Percentiles rank a stretch among this genome's conserved stretches.
Evolutionary conservation across 2,888 invertebrate genomes (phyloP).

Genomic region (Pomacea canaliculata): DNA sequence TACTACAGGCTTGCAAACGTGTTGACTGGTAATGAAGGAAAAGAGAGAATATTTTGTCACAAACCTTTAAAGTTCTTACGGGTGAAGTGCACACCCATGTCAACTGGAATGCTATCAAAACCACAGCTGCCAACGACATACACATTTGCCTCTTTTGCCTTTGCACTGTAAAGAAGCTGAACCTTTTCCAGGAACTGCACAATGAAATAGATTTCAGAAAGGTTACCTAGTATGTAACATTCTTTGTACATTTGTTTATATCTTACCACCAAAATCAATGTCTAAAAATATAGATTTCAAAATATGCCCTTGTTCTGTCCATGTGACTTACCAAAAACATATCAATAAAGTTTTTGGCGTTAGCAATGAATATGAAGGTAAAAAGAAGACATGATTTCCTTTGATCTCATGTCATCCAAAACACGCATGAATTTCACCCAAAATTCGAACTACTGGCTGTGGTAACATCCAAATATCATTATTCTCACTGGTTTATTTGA

Average conservation of each 20-base stretch:
- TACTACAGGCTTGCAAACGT: background rate
- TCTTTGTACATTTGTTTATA: background rate
- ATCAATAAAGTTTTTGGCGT: too few species aligned
- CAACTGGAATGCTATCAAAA: constrained; percentile 91
- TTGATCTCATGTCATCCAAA: too few species aligned
- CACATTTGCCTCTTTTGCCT: constrained; percentile 80
- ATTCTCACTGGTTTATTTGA: too few species aligned
- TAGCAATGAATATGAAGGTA: too few species aligned
- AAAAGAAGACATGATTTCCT: too few species aligned
- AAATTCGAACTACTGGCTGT: too few species aligned
- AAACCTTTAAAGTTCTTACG: constrained; percentile 61
- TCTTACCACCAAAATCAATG: background rate
- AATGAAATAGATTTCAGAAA: background rate
- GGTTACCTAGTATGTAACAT: background rate
- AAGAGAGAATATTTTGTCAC: background rate
- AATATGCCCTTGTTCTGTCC: too few species aligned
- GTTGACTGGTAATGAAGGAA: too few species aligned
- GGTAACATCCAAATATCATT: too few species aligned
- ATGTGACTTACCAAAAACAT: too few species aligned
- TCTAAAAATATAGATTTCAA: too few species aligned
- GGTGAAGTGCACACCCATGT: constrained; percentile 85
- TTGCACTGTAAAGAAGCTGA: constrained; percentile 83
- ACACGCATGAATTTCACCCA: too few species aligned
- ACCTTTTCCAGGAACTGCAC: constrained; percentile 85
- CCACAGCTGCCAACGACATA: constrained; percentile 93